Conservation (phyloP, 2,113 vertebrate species). For the Sardina pilchardus region DNA sequence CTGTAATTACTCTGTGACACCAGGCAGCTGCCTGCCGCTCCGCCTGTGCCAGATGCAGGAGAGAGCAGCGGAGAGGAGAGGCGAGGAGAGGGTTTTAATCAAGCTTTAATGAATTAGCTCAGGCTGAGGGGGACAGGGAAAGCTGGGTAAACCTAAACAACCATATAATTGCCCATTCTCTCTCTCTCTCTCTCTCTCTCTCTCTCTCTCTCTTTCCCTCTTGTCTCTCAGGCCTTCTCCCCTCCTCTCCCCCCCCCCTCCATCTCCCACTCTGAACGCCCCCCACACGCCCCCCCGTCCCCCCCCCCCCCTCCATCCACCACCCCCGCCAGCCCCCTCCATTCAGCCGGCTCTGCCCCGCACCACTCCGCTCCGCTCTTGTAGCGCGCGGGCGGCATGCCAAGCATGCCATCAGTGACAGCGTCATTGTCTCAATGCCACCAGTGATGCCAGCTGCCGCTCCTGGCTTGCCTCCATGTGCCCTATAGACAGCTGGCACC, state of each 20-base stretch:
- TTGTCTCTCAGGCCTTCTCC: no score
- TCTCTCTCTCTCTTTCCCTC: conserved; percentile 9
- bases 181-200: conserved; percentile 14
- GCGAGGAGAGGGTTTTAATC: conserved; percentile 45
- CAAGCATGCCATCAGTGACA: conserved; percentile 47
- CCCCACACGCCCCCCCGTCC: background rate
- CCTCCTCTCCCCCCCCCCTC: background rate
- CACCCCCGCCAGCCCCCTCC: background rate
- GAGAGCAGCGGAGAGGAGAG: conserved; percentile 24
- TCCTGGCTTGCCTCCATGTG: conserved; percentile 39
- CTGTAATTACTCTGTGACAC: conserved; percentile 43
- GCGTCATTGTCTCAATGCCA: conserved; percentile 47
- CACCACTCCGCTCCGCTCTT: background rate
- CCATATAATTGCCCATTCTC: conserved; percentile 43
- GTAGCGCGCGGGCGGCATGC: conserved; percentile 26
- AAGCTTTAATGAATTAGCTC: conserved; percentile 49
- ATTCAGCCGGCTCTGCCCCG: background rate
- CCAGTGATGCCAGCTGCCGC: conserved; percentile 49
- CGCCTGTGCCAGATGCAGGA: conserved; percentile 35
- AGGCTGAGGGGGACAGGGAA: background rate
- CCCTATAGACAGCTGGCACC: conserved; percentile 48
- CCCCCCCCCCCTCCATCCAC: background rate
- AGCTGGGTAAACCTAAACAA: conserved; percentile 36
- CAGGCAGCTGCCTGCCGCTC: conserved; percentile 35
- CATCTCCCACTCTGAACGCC: background rate